Percentiles rank a stretch among this genome's conserved stretches.
These are phyloP conservation scores for Pipa parva DNA, from an alignment of 2,113 vertebrate genomes.

Conservation along the genomic window DNA sequence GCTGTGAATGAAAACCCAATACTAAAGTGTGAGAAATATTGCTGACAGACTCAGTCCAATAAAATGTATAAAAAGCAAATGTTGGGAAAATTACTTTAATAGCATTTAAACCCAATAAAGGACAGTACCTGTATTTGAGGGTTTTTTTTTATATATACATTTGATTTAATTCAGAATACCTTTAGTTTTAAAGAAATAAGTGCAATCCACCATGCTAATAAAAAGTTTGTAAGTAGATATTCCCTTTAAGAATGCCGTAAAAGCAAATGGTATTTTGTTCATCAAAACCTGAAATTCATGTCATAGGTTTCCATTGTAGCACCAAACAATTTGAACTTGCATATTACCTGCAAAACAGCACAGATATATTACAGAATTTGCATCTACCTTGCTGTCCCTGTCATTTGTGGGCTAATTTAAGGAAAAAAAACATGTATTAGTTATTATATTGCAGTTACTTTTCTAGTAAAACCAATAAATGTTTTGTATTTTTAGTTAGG, in stretches of 20 bases:
- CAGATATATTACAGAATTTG: not conserved
- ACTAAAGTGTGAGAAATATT: too few relatives aligned
- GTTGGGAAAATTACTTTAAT: not conserved
- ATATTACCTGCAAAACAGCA: not conserved
- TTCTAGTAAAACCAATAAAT: too few relatives aligned
- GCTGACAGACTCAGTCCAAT: not conserved
- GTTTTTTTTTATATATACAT: not conserved
- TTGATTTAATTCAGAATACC: not conserved
- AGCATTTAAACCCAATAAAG: not conserved
- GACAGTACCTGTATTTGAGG: constrained; percentile 6
- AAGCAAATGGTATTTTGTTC: not conserved
- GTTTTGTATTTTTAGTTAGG: too few relatives aligned
- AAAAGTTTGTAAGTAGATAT: not conserved
- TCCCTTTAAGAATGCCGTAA: constrained; percentile 1
- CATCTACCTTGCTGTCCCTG: not conserved
- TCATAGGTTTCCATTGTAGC: not conserved
- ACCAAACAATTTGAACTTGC: not conserved
- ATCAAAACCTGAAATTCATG: not conserved
- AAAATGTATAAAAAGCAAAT: not conserved
- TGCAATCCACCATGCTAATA: not conserved
- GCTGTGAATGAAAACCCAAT: too few relatives aligned
- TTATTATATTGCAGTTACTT: too few relatives aligned
- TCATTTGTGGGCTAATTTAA: too few relatives aligned
- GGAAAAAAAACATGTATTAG: too few relatives aligned
- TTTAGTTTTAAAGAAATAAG: not conserved